These are phyloP conservation scores for Climacteris rufus DNA, from an alignment of 2,113 vertebrate genomes.

Conservation along the genomic window DNA sequence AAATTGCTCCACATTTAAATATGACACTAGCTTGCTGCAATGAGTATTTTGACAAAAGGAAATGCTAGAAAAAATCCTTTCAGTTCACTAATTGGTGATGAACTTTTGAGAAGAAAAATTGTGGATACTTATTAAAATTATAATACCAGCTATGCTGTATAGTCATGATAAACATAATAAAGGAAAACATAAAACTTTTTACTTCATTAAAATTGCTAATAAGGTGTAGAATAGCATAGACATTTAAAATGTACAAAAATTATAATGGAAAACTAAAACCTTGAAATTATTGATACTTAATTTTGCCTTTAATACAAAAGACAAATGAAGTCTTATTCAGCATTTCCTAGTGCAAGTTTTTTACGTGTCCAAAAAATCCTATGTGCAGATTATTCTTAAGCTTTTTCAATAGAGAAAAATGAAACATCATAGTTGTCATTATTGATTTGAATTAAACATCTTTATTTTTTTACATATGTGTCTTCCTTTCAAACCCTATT, in stretches of 20 bases:
- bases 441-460: neutral
- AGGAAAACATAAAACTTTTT: neutral
- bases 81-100: neutral
- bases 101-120: neutral
- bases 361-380: neutral
- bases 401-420: neutral
- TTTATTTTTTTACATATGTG: neutral
- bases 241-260: neutral
- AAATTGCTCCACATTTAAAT: conserved; percentile 74
- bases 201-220: neutral
- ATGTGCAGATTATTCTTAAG: neutral
- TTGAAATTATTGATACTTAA: conserved; percentile 28
- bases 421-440: neutral
- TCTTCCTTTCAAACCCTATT: neutral
- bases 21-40: conserved; percentile 45
- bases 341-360: neutral
- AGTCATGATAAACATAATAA: neutral
- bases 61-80: conserved; percentile 31
- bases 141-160: neutral
- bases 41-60: conserved; percentile 28
- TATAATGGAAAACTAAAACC: neutral
- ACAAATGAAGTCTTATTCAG: neutral
- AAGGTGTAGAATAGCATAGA: neutral
- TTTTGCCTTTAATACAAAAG: conserved; percentile 14
- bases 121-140: neutral